These are phyloP conservation scores for Lasioglossum lativentre DNA, from an alignment of 2,888 invertebrate genomes.

Conservation along the genomic window DNA sequence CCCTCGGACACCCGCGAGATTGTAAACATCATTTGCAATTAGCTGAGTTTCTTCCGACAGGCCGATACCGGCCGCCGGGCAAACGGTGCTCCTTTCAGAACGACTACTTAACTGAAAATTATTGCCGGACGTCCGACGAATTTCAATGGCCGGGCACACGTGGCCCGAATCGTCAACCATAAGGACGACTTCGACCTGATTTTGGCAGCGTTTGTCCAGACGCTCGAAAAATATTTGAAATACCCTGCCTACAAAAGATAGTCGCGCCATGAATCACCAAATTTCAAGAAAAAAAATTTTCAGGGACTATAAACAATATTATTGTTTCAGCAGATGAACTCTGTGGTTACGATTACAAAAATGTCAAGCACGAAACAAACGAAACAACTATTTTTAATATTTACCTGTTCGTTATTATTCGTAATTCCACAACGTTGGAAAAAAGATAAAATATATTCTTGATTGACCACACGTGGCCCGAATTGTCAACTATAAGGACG, in stretches of 20 bases:
- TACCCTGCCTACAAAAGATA: neutral
- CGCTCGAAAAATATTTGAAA: neutral
- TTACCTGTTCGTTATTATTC: neutral
- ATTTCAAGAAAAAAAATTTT: neutral
- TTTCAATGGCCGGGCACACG: conserved; percentile 6
- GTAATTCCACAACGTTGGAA: neutral
- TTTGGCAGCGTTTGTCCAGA: neutral
- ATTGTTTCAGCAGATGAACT: neutral
- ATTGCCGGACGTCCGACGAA: neutral
- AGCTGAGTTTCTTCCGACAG: conserved; percentile 16
- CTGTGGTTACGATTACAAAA: neutral
- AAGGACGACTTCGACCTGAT: neutral
- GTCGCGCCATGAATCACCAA: neutral
- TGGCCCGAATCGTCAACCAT: neutral
- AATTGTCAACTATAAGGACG: neutral
- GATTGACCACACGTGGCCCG: neutral
- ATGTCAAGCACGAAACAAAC: neutral
- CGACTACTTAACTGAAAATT: conserved; percentile 21
- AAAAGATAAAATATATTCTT: neutral
- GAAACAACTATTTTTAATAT: neutral
- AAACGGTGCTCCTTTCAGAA: neutral
- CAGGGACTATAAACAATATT: neutral
- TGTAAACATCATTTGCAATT: conserved; percentile 53
- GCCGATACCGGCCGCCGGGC: neutral
- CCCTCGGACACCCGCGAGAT: conserved; percentile 12